Base-by-base conservation (phyloP, 2,797 vertebrate species). In the Tamandua tetradactyla region DNA sequence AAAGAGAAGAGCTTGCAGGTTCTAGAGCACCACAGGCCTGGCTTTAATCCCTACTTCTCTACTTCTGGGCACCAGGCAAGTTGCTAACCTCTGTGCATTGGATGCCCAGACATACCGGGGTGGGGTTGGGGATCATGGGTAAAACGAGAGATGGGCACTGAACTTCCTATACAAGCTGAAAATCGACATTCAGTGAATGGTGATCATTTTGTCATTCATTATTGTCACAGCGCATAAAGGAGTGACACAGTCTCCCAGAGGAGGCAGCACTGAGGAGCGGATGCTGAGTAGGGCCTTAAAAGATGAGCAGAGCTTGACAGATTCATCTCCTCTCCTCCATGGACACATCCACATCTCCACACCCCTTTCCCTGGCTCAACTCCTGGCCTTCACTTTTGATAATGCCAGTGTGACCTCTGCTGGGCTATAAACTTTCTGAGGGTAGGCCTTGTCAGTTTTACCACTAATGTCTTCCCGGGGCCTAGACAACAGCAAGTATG, bases 21-120 rank as follows among this genome's bases (percentile, higher is more conserved):
- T 75, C 17, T 13, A 47, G 76, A 23, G 18, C 32, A 15, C 1
- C 15, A 3, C 23, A 18, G 82, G 37, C 76, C 55, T 2, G 1
- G 25, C 84, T 47, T 62, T 44, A 25, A 14, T 83, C 20, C 55
- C 13, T 3, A 0, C 66, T 18, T 9, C 44, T 40, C 55, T 32
- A 17, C 55, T 62, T 40, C 25, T 0, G 0, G 30, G 30, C 10
- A 0, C 13, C 35, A 81, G 25, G 35, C 42, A 37, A 57, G 47
- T 71, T 17, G 11, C 59, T 18, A 15, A 15, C 37, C 61, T 37
- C 25, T 27, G n/a, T 52, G n/a, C 64, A 15, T 42, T 35, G 8
- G 14, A 76, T 37, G 40, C 27, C 66, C 35, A 10, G 6, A 25
- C 66, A 61, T 2, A 0, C 15, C 14, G 23, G 47, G 14, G 17